Evolutionary conservation across 2,113 vertebrate genomes (phyloP), one percentile per base, ranked within the genome.

Genomic region (Xerus inauris): DNA sequence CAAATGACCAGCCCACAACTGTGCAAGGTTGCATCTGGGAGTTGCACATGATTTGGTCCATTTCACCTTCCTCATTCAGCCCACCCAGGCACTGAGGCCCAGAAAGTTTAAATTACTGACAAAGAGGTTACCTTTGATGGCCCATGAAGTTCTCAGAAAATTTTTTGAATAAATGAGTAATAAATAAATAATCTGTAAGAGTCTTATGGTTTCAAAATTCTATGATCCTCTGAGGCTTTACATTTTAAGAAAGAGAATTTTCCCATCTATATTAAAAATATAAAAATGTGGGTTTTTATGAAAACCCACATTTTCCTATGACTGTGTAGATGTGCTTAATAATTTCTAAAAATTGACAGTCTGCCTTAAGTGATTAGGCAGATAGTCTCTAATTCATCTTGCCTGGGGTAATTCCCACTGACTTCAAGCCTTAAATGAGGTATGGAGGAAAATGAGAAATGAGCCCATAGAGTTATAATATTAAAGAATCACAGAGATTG

Each of bases 401-500:
- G 96, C 97, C 97, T 96, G 89, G 93, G 95, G 97, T 97, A 97
- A 97, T 97, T 97, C 97, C 97, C 96, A 97, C 95, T 96, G 97
- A 97, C 96, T 98, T 98, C 97, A 97, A 98, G 95, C 86, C 93
- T 96, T 98, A 97, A 97, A 97, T 97, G 97, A 97, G 96, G 97
- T 97, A 97, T 96, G 93, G 94, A 96, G 67, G 75, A 97, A 98
- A 97, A 98, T 97, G 97, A 97, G 96, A 97, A 97, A 97, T 93
- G 96, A 97, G 97, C 93, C 91, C 96, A 92, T 64, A 95, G 93
- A 97, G 97, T 94, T 97, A 96, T 93, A 97, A 97, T 97, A 97
- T 97, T 98, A 96, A 97, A 97, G 96, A 97, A 98, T 98, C 97
- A 98, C 97, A 97, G 97, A 97, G 89, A 96, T 94, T 97, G 94